Evolutionary conservation across 2,888 invertebrate genomes (phyloP), one percentile per base, ranked within the genome.

Genomic region (Troides helena): DNA sequence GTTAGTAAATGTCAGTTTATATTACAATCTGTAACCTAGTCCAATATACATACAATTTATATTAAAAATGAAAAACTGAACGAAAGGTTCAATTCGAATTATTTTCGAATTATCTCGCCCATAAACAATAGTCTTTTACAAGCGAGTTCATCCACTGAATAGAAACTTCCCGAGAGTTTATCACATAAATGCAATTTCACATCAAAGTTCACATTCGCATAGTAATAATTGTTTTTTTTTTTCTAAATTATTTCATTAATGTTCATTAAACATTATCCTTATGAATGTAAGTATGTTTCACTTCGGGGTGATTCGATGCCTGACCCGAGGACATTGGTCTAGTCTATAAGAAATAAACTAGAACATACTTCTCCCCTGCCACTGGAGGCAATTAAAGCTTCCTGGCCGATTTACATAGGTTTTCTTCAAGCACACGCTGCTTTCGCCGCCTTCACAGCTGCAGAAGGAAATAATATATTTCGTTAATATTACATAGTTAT

Each of bases 361-460:
- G 57, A 67, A 62, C 62, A 57, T 60, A 65, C 62, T 68, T 62
- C 60, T 62, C 8, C 39, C 7, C 39, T n/a, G 65, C 65, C 72
- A 69, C 69, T 66, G 66, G 62, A 62, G 65, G 39, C 71, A 72
- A 68, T 72, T 61, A 69, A 74, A 68, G 68, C 74, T 73, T 73
- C 58, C 57, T 59, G 58, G 74, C 68, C 50, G 74, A 71, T 72
- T 77, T 77, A 77, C 46, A 68, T 71, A 60, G 75, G 58, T 74
- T 72, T 78, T 83, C 80, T 87, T 91, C 89, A 93, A 77, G 88
- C 87, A 76, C 93, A 93, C 4, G 93, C 92, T n/a, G 92, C 92
- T 74, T 92, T 93, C n/a, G 93, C 93, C 70, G 93, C 93, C 74
- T 93, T 93, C 65, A 92, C 92, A 78, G 93, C 93, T 92, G 86